Evolutionary conservation across 2,113 vertebrate species (phyloP).

Genomic region (Hirundichthys speculiger): DNA sequence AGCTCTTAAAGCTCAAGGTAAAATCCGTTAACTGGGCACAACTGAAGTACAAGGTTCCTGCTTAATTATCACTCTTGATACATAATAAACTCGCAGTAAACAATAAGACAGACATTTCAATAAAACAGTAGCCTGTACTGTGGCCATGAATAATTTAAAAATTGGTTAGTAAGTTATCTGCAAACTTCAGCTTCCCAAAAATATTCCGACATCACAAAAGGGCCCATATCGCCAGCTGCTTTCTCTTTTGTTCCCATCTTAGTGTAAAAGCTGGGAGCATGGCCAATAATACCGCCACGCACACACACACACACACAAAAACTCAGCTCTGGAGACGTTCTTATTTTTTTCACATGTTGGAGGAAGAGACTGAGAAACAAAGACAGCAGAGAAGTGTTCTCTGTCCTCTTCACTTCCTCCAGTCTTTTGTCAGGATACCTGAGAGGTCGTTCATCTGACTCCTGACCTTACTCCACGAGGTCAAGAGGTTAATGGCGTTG

Average conservation of each 20-base stretch:
- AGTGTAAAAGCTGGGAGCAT: slow-evolving; percentile 35
- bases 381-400: slow-evolving; percentile 10
- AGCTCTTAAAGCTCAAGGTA: not conserved
- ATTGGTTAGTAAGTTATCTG: not conserved
- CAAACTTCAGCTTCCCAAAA: slow-evolving; percentile 26
- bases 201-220: slow-evolving; percentile 11
- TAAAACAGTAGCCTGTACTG: not conserved
- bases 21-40: not conserved
- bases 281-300: slow-evolving; percentile 18
- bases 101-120: not conserved
- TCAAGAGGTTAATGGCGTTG: slow-evolving; percentile 51
- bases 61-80: too few species aligned
- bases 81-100: too few species aligned
- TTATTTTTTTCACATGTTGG: not conserved
- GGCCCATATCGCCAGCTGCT: slow-evolving; percentile 24
- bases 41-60: not conserved
- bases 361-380: not conserved
- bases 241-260: slow-evolving; percentile 31
- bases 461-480: slow-evolving; percentile 24
- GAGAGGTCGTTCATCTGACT: slow-evolving; percentile 39
- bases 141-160: not conserved
- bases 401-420: slow-evolving; percentile 46
- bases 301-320: too few species aligned
- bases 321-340: too few species aligned
- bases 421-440: slow-evolving; percentile 49